Conservation (phyloP, 2,888 invertebrate genomes). For the Dynastes maya region DNA sequence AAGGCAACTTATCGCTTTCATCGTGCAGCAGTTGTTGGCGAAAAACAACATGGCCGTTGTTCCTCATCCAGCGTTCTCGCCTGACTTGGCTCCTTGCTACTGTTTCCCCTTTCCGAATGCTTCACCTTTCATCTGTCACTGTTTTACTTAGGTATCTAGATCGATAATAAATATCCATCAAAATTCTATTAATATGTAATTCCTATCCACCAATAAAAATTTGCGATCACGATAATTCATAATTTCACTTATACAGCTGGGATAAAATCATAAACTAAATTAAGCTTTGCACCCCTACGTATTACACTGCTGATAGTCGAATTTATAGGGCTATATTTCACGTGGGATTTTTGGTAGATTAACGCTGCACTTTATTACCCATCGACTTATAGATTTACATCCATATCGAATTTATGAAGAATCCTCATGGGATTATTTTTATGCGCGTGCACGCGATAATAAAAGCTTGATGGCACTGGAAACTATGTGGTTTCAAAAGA, state of each 20-base stretch:
- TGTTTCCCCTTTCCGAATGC: too few species aligned
- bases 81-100: too few species aligned
- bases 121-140: too few species aligned
- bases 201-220: too few species aligned
- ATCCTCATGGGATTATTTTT: conserved; percentile 9
- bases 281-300: background rate
- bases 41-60: too few species aligned
- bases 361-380: conserved; percentile 17
- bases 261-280: conserved; percentile 2
- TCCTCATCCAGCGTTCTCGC: too few species aligned
- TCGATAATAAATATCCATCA: too few species aligned
- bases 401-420: conserved; percentile 19
- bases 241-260: background rate
- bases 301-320: conserved; percentile 19
- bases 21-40: too few species aligned
- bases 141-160: too few species aligned
- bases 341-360: conserved; percentile 31
- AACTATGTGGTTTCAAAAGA: background rate
- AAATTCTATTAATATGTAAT: too few species aligned
- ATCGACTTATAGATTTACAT: conserved; percentile 24
- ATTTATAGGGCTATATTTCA: conserved; percentile 39
- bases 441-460: conserved; percentile 6
- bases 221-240: too few species aligned
- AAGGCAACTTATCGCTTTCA: too few species aligned
- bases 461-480: background rate